Percentiles rank a stretch among this genome's conserved stretches.
These are phyloP conservation scores for Threskiornis aethiopicus DNA, from an alignment of 2,797 vertebrate species.

Conservation along the genomic window DNA sequence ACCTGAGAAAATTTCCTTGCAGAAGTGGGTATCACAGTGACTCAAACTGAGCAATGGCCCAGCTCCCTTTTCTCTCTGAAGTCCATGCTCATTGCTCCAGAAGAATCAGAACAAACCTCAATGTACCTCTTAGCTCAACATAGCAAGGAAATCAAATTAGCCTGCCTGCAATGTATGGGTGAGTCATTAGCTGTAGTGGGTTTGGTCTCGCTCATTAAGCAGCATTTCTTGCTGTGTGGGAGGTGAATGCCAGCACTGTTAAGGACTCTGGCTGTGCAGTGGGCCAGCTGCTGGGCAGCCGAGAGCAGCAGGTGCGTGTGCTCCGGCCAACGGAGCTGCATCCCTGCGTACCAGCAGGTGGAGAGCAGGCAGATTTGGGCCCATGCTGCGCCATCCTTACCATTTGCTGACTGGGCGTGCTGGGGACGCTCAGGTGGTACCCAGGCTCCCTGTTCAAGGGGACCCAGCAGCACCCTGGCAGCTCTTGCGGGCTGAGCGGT, in stretches of 20 bases:
- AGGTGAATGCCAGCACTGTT: not conserved
- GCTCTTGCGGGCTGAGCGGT: not conserved
- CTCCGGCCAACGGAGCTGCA: not conserved
- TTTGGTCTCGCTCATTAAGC: not conserved
- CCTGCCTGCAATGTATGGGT: not conserved
- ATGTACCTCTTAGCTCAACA: not conserved
- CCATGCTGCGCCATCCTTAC: not conserved
- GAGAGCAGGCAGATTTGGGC: not conserved
- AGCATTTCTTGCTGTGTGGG: not conserved
- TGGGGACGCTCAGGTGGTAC: not conserved
- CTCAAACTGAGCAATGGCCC: not conserved
- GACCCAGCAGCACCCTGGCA: not conserved
- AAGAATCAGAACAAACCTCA: constrained; percentile 1
- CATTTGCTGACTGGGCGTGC: not conserved
- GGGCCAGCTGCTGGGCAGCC: not conserved
- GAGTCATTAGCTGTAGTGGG: not conserved
- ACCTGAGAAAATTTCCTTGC: not conserved
- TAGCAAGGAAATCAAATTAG: not conserved
- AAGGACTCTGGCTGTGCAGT: not conserved
- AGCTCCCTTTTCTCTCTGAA: not conserved
- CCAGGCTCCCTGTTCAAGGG: not conserved
- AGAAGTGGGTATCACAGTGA: not conserved
- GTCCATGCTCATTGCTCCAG: not conserved
- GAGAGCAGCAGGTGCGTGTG: not conserved
- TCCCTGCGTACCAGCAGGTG: not conserved